Base-by-base conservation (phyloP, 2,797 vertebrate species). In the Eleutherodactylus coqui region DNA sequence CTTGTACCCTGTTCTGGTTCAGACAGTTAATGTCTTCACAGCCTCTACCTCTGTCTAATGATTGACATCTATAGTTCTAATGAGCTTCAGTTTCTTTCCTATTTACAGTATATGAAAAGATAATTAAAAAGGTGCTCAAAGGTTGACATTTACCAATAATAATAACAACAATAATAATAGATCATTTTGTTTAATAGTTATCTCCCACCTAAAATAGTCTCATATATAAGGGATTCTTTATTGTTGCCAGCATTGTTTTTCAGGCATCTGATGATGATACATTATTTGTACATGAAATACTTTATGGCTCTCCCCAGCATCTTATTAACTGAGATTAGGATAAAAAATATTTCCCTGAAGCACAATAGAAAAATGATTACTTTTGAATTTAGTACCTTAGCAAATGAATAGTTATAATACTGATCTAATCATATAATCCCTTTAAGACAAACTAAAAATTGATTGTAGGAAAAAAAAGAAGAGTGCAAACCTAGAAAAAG, bases 311-410 rank as follows among this genome's bases (percentile, higher is more conserved):
- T 78, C 45, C 82, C 38, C 36, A 24, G 29, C 38, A 47, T 79
- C 62, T 72, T 78, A 87, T 79, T 87, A 83, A 55, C 73, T 83
- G 53, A 87, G 62, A 72, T 87, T 87, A 79, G 34, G 49, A 87
- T 72, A 78, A 58, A 87, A 82, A 43, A 78, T 55, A 58, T 83
- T 47, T 87, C 80, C 85, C 85, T 32, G 21, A 72, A 87, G 85
- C 85, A 62, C 67, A 41, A 83, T 70, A 79, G 80, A 87, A 83
- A 86, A 83, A 83, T 82, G 47, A 87, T 87, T 83, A 83, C 75
- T 82, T 78, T 70, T 55, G 49, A 69, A 87, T 83, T 79, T 79
- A 79, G 62, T 47, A 79, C 75, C 80, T 83, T 87, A 72, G 62
- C 49, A 79, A 87, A 83, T 87, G 80, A 87, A 87, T 79, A 87